phyloP scores from a whole-genome alignment of 37 sponge, comb jelly and placozoan species.

The Spongilla lacustris region DNA sequence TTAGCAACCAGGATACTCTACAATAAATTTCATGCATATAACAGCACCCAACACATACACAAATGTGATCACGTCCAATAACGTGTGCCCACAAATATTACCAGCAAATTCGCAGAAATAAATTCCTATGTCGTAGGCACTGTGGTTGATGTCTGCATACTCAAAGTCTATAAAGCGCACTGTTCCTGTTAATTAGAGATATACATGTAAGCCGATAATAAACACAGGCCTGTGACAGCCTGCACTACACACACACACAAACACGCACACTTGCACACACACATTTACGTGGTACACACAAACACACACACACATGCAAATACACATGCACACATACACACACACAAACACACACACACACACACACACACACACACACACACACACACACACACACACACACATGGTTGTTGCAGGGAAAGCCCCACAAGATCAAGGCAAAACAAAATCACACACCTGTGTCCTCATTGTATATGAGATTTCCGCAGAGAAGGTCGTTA shows the following conservation, averaged over 20 bases:
- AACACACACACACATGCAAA: background rate
- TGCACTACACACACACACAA: background rate
- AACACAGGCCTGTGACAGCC: background rate
- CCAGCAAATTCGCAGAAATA: slow-evolving; percentile 96
- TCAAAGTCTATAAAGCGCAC: slow-evolving; percentile 89
- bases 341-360: slow-evolving; percentile 53
- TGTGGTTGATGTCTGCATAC: slow-evolving; percentile 85
- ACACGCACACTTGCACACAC: background rate
- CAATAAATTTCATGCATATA: too few species aligned
- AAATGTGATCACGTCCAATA: too few species aligned
- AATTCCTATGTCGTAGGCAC: slow-evolving; percentile 83
- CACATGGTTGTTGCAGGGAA: background rate
- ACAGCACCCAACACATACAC: background rate
- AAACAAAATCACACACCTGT: too few species aligned
- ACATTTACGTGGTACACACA: background rate
- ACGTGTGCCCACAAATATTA: too few species aligned
- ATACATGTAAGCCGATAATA: background rate
- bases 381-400: too few species aligned
- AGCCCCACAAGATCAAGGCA: too few species aligned
- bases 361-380: background rate
- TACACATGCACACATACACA: slow-evolving; percentile 16
- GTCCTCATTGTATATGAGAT: slow-evolving; percentile 66
- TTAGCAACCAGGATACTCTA: too few species aligned
- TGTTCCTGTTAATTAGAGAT: slow-evolving; percentile 6
- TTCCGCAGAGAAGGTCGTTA: slow-evolving; percentile 82